Base-by-base conservation (phyloP, 2,113 vertebrate species). In the Oreochromis niloticus region DNA sequence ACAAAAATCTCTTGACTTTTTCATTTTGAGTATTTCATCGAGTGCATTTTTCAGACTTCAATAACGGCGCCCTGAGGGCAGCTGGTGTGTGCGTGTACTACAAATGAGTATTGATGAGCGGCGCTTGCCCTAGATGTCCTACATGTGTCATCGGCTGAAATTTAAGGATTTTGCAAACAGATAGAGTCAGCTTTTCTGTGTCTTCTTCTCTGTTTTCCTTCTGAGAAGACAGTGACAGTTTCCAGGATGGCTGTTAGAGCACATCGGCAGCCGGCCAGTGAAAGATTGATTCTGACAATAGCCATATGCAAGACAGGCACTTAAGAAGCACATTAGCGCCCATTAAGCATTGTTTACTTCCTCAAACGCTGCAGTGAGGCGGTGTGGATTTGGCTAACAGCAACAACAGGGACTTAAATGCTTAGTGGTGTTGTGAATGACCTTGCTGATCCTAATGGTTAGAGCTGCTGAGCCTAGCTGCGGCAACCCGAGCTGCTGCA, bases 311-410 rank as follows among this genome's bases (percentile, higher is more conserved):
- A 89, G 88, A 89, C 78, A 48, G 85, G 92, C 94, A 92, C 94
- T 95, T 95, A 94, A 92, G 93, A 89, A 93, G 81, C 91, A 92
- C 95, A 96, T 95, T 96, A 96, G 90, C 87, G 48, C 32, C 93
- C 94, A 95, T 96, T 96, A 95, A 88, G 91, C 24, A 88, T 91
- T 95, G 94, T 96, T 95, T 94, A 93, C 93, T 91, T 94, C 91
- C 91, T 61, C 83, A 83, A 89, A 82, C 34, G 22, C 85, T 81
- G 84, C 89, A 78, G 87, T 82, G 78, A 66, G 82, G 88, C 78
- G 71, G 82, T 68, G 88, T 54, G 68, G 88, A 88, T 88, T 89
- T 90, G 94, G 93, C 88, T 86, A 85, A 86, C 73, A 68, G 63
- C 63, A 84, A 88, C 90, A 83, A 89, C 85, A 82, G 57, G 80